These are phyloP conservation scores for Sphyrna mokarran DNA, from an alignment of 2,113 vertebrate species.

Conservation along the genomic window DNA sequence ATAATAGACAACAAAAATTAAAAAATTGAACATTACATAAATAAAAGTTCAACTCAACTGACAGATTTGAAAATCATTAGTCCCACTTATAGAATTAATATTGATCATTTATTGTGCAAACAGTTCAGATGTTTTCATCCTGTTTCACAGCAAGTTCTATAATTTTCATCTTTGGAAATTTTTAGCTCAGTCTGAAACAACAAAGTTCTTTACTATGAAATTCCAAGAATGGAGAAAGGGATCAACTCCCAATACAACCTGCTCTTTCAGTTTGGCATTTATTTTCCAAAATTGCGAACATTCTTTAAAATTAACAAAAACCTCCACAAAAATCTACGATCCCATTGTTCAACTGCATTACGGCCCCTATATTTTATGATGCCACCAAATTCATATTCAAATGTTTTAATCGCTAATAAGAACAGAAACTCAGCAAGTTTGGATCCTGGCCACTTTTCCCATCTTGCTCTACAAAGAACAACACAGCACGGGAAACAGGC, in stretches of 20 bases:
- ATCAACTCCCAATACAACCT: neutral
- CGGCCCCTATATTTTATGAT: no score
- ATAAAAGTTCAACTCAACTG: neutral
- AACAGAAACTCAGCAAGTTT: neutral
- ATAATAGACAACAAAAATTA: neutral
- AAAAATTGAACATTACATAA: neutral
- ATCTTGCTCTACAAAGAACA: neutral
- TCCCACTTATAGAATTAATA: no score
- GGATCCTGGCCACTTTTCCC: neutral
- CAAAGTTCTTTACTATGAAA: neutral
- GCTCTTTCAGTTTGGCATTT: neutral
- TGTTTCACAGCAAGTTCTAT: neutral
- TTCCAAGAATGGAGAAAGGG: neutral
- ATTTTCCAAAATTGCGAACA: neutral
- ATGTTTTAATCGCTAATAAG: no score
- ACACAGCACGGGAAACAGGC: no score
- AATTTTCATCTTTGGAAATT: neutral
- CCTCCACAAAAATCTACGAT: no score
- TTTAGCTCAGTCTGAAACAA: neutral
- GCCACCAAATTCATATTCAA: no score
- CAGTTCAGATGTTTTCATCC: no score
- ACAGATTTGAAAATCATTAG: neutral
- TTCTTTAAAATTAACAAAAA: no score
- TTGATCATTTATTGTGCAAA: no score
- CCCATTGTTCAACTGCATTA: no score